phyloP scores from a whole-genome alignment of 2,797 vertebrate genomes.

The Sebastolobus alascanus region DNA sequence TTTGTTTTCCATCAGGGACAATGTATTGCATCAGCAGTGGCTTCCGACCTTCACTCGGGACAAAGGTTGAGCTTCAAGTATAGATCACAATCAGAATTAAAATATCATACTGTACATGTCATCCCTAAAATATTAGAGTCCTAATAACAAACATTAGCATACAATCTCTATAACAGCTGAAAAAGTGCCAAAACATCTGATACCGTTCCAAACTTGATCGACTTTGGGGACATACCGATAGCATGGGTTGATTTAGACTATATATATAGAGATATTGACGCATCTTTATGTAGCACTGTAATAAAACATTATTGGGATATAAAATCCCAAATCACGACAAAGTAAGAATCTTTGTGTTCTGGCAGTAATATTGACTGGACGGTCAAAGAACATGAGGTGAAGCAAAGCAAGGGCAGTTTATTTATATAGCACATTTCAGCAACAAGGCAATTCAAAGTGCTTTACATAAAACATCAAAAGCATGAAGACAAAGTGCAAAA shows the following conservation, averaged over 20 bases:
- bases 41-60: not conserved
- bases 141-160: not conserved
- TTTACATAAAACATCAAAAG: not conserved
- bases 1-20: not conserved
- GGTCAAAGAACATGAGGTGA: conserved; percentile 14
- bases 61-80: not conserved
- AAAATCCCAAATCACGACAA: not conserved
- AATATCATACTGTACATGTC: not conserved
- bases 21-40: not conserved
- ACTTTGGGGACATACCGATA: not conserved
- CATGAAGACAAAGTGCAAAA: not conserved
- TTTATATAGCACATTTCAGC: not conserved
- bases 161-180: not conserved
- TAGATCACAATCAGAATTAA: not conserved
- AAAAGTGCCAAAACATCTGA: not conserved
- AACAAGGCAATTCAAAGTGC: not conserved
- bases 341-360: not conserved
- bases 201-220: not conserved
- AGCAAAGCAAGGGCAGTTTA: not conserved
- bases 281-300: not conserved
- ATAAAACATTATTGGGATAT: conserved; percentile 1
- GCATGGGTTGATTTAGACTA: not conserved
- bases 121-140: not conserved
- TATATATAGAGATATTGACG: not conserved
- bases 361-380: not conserved